Evolutionary conservation across 2,888 invertebrate species (phyloP).

Genomic region (Eilema depressum): DNA sequence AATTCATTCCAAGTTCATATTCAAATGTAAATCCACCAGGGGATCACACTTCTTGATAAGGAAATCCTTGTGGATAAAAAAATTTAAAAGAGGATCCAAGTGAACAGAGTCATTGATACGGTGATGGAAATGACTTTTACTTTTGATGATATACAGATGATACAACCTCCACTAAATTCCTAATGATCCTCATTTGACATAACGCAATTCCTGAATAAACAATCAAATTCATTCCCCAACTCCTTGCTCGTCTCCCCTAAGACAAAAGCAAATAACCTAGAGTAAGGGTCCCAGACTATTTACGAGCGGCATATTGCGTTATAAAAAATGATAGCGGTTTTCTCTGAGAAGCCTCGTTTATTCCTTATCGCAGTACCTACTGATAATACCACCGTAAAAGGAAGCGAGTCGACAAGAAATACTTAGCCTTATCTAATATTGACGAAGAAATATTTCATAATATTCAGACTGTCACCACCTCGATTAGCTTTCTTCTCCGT

Average conservation of each 20-base stretch:
- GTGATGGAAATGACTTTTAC: neutral
- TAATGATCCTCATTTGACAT: neutral
- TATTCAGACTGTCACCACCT: slow-evolving; percentile 54
- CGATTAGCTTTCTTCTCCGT: slow-evolving; percentile 52
- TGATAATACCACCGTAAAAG: slow-evolving; percentile 72
- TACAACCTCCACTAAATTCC: neutral
- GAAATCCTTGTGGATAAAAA: too few relatives aligned
- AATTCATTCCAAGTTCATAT: too few relatives aligned
- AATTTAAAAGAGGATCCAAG: too few relatives aligned
- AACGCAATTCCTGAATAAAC: slow-evolving; percentile 46
- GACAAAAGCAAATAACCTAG: slow-evolving; percentile 66
- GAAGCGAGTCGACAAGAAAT: slow-evolving; percentile 70
- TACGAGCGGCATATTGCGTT: slow-evolving; percentile 75
- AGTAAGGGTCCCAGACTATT: slow-evolving; percentile 65
- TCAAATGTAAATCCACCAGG: too few relatives aligned
- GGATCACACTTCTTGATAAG: too few relatives aligned
- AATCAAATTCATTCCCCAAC: slow-evolving; percentile 55
- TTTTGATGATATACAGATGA: neutral
- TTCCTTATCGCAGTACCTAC: slow-evolving; percentile 66
- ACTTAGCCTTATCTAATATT: slow-evolving; percentile 71
- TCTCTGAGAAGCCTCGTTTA: slow-evolving; percentile 70
- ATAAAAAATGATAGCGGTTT: slow-evolving; percentile 78
- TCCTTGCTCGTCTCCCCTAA: slow-evolving; percentile 50
- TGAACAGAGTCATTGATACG: neutral
- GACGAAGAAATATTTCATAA: slow-evolving; percentile 67